Conservation (phyloP, 2,888 invertebrate genomes). For the Cheilosia variabilis region DNA sequence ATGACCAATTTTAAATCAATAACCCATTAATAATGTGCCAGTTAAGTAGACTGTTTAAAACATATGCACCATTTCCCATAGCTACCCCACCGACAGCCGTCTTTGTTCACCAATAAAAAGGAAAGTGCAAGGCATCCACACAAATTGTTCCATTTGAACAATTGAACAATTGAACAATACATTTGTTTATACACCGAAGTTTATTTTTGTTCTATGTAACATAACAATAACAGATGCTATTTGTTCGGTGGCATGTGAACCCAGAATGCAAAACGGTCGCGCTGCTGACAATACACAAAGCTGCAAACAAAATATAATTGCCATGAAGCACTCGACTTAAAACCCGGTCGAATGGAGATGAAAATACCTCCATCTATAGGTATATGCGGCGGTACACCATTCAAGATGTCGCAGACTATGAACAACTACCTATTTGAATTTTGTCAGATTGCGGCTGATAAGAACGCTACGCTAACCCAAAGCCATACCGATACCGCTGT, state of each 20-base stretch:
- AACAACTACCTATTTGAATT: slow-evolving; percentile 3
- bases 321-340: slow-evolving; percentile 14
- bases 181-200: slow-evolving; percentile 9
- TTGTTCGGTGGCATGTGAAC: slow-evolving; percentile 37
- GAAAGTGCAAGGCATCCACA: slow-evolving; percentile 4
- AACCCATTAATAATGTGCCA: too few species aligned
- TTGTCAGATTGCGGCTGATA: slow-evolving; percentile 53
- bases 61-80: slow-evolving; percentile 19
- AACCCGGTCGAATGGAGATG: slow-evolving; percentile 19
- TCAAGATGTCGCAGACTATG: slow-evolving; percentile 24
- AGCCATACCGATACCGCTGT: slow-evolving; percentile 1
- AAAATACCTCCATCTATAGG: slow-evolving; percentile 6
- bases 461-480: slow-evolving; percentile 26
- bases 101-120: not conserved
- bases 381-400: not conserved
- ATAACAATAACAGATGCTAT: slow-evolving; percentile 20
- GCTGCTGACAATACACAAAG: slow-evolving; percentile 18
- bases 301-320: slow-evolving; percentile 30
- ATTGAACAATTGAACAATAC: not conserved
- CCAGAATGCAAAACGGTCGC: slow-evolving; percentile 16
- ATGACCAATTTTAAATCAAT: too few species aligned
- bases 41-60: not conserved
- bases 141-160: not conserved
- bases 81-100: too few species aligned
- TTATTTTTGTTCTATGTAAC: not conserved